Evolutionary conservation across 2,113 vertebrate genomes (phyloP).

Genomic region (Platichthys stellatus): DNA sequence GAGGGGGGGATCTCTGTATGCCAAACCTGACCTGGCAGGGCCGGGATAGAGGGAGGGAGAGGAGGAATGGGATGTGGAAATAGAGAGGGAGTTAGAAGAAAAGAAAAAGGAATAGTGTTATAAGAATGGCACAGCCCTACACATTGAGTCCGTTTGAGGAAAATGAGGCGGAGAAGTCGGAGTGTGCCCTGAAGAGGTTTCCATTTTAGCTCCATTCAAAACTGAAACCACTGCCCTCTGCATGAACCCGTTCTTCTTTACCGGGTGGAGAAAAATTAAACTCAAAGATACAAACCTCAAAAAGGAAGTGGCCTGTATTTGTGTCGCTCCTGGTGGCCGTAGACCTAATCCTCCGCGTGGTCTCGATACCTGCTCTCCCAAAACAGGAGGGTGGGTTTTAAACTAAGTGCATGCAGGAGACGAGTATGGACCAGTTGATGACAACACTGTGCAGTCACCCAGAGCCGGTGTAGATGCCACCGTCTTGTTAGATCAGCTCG

Average conservation of each 20-base stretch:
- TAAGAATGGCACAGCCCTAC: conserved; percentile 61
- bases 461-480: conserved; percentile 11
- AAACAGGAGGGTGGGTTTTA: neutral
- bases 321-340: conserved; percentile 12
- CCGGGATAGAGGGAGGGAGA: conserved; percentile 55
- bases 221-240: conserved; percentile 90
- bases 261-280: neutral
- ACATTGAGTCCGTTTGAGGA: conserved; percentile 83
- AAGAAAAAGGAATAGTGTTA: conserved; percentile 12
- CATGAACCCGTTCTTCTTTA: conserved; percentile 82
- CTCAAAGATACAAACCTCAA: conserved; percentile 30
- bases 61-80: conserved; percentile 21
- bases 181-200: conserved; percentile 91
- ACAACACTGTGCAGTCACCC: conserved; percentile 10
- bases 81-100: conserved; percentile 25
- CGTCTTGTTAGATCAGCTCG: conserved; percentile 21
- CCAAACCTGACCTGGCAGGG: conserved; percentile 79
- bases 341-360: neutral
- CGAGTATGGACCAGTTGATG: conserved; percentile 25
- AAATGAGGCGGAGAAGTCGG: conserved; percentile 90
- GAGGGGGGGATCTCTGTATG: conserved; percentile 39
- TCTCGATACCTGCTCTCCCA: neutral
- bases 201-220: conserved; percentile 89
- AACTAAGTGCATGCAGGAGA: conserved; percentile 12
- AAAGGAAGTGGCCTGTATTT: conserved; percentile 18